Base-by-base conservation (phyloP, 1,140 invertebrate species). In the Panulirus ornatus region DNA sequence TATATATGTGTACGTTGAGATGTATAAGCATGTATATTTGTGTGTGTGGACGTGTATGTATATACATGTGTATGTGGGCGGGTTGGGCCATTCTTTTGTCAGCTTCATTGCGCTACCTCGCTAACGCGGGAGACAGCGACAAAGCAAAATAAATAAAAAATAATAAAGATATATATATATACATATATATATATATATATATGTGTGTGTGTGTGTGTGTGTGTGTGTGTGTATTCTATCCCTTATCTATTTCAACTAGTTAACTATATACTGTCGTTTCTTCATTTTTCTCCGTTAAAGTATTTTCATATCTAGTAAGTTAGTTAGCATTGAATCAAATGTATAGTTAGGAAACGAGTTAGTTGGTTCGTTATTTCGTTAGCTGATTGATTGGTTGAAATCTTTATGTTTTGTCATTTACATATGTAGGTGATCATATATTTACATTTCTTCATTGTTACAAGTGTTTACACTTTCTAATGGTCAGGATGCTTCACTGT, bases 201-300 rank as follows among this genome's bases (percentile, higher is more conserved):
- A 8, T 63, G 58, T 63, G 58, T 63, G 58, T 63, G 58, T 63
- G 58, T 63, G 6, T 63, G 58, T 63, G 58, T 63, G 58, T 63
- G 58, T 63, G 58, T 63, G 58, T 63, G 58, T 63, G 1, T 63
- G 8, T 63, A 22, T n/a, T n/a, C n/a, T n/a, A n/a, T n/a, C n/a
- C n/a, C n/a, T n/a, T n/a, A n/a, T n/a, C n/a, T n/a, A n/a, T n/a
- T n/a, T n/a, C n/a, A n/a, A n/a, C n/a, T n/a, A n/a, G n/a, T n/a
- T n/a, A n/a, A n/a, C n/a, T n/a, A 2, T 63, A 2, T 63, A 63
- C 19, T 63, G 58, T 63, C 58, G 27, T 22, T 16, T 63, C 19
- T 2, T 63, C 58, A 1, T 8, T 1, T 63, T 27, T 8, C 27
- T 63, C 19, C 27, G 8, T 63, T 63, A 1, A 63, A 27, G 19